Percentiles rank a stretch among this genome's conserved stretches.
Conservation (phyloP, 2,888 invertebrate species). For the Scrobipalpa costella region DNA sequence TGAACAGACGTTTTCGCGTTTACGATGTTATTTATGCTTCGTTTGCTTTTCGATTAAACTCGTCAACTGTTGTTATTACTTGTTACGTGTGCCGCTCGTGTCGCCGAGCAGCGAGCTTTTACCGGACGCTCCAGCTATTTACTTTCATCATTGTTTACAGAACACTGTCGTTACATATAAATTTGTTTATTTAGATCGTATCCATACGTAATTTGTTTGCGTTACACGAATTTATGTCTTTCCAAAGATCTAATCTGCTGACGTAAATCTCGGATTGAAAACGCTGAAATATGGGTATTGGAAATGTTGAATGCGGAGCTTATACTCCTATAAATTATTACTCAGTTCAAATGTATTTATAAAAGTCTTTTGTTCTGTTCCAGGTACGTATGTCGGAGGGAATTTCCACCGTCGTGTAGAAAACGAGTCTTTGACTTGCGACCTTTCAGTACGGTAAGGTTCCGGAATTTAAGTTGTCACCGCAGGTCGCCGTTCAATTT, state of each 20-base stretch:
- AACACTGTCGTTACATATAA: slow-evolving; percentile 42
- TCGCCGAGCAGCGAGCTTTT: slow-evolving; percentile 35
- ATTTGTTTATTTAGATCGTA: slow-evolving; percentile 49
- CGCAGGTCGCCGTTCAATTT: slow-evolving; percentile 55
- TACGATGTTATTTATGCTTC: slow-evolving; percentile 46
- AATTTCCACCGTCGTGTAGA: slow-evolving; percentile 20
- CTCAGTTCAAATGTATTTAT: slow-evolving; percentile 25
- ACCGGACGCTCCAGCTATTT: slow-evolving; percentile 49
- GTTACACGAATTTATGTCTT: slow-evolving; percentile 26
- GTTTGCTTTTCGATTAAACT: slow-evolving; percentile 62
- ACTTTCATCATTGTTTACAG: slow-evolving; percentile 50
- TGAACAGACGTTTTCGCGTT: slow-evolving; percentile 26
- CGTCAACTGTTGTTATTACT: slow-evolving; percentile 44
- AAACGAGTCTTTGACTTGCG: slow-evolving; percentile 22
- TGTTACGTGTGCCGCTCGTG: slow-evolving; percentile 42
- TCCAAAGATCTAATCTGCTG: slow-evolving; percentile 26
- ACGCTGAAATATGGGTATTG: slow-evolving; percentile 22
- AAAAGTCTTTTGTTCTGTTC: slow-evolving; percentile 42
- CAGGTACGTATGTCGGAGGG: slow-evolving; percentile 52
- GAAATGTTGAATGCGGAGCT: slow-evolving; percentile 4
- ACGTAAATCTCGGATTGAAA: slow-evolving; percentile 12
- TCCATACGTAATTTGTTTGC: slow-evolving; percentile 26
- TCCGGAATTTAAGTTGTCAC: slow-evolving; percentile 40
- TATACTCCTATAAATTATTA: slow-evolving; percentile 8
- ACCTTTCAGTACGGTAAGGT: slow-evolving; percentile 40